A percentile compares a stretch with the other conserved stretches of the same genome.
Conservation (phyloP, 2,888 invertebrate species). For the Tachina fera region DNA sequence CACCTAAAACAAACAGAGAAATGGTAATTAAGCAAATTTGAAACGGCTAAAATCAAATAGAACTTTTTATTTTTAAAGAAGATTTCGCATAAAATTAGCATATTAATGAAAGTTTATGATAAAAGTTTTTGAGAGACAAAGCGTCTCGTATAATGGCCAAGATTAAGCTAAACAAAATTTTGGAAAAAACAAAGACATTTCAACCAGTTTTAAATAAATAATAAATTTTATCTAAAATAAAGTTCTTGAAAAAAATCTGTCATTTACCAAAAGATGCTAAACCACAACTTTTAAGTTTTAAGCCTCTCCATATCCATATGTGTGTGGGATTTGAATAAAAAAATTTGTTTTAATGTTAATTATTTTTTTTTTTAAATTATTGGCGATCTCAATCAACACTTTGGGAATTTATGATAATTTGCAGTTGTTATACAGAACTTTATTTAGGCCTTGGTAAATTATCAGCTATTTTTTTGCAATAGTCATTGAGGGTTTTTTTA, state of each 20-base stretch:
- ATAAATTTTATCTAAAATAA: constrained; percentile 13
- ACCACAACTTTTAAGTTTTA: neutral
- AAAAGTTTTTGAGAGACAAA: constrained; percentile 63
- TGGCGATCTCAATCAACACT: neutral
- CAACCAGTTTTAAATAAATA: constrained; percentile 49
- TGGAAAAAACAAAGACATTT: constrained; percentile 31
- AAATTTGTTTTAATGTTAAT: neutral
- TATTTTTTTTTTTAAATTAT: neutral
- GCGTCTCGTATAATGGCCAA: constrained; percentile 55
- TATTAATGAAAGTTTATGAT: constrained; percentile 73
- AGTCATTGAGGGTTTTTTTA: too few relatives aligned
- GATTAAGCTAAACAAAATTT: constrained; percentile 67
- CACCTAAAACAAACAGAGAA: constrained; percentile 31
- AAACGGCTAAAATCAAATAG: constrained; percentile 73
- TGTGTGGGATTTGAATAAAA: neutral
- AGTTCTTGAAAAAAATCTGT: neutral
- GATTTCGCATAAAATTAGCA: constrained; percentile 78
- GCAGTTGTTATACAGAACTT: too few relatives aligned
- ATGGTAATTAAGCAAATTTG: constrained; percentile 72
- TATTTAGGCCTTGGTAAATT: too few relatives aligned
- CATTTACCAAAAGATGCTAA: constrained; percentile 14
- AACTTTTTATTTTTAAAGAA: constrained; percentile 15
- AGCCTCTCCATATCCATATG: too few relatives aligned
- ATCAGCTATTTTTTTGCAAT: too few relatives aligned
- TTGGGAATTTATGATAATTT: too few relatives aligned